Evolutionary conservation across 2,797 vertebrate genomes (phyloP).

Genomic region (Moxostoma hubbsi): DNA sequence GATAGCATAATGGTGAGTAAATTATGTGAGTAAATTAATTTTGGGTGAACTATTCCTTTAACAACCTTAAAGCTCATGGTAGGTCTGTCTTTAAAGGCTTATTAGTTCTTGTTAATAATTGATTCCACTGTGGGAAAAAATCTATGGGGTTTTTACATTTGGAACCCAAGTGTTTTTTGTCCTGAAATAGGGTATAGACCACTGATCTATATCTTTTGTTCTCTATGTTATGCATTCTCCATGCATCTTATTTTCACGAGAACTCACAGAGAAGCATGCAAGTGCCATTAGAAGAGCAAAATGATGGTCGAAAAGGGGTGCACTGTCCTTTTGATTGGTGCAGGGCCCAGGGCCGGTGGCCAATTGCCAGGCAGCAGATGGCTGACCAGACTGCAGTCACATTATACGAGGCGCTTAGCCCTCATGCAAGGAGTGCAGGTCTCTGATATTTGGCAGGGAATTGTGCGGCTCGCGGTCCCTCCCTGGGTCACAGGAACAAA

Average conservation of each 20-base stretch:
- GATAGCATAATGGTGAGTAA: too few species aligned
- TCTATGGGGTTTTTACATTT: too few species aligned
- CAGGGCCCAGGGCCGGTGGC: constrained; percentile 71
- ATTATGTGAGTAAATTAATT: too few species aligned
- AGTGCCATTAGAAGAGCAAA: constrained; percentile 44
- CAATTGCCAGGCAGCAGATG: constrained; percentile 82
- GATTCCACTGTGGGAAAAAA: too few species aligned
- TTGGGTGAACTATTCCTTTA: too few species aligned
- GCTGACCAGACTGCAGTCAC: constrained; percentile 73
- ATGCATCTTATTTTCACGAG: constrained; percentile 38
- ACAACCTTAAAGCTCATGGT: too few species aligned
- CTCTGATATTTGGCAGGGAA: constrained; percentile 65
- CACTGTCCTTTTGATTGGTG: constrained; percentile 65
- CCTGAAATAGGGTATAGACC: too few species aligned
- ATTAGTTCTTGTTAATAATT: too few species aligned
- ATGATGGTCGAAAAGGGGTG: constrained; percentile 65
- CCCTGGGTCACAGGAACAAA: constrained; percentile 45
- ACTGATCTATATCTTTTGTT: constrained; percentile 13
- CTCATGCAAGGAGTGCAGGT: constrained; percentile 72
- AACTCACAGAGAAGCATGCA: constrained; percentile 47
- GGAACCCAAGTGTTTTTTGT: too few species aligned
- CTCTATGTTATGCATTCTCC: constrained; percentile 18
- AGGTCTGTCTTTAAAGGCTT: too few species aligned
- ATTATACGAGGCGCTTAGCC: constrained; percentile 72
- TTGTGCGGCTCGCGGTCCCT: constrained; percentile 33